Evolutionary conservation across 2,113 vertebrate species (phyloP).

Genomic region (Miniopterus natalensis): DNA sequence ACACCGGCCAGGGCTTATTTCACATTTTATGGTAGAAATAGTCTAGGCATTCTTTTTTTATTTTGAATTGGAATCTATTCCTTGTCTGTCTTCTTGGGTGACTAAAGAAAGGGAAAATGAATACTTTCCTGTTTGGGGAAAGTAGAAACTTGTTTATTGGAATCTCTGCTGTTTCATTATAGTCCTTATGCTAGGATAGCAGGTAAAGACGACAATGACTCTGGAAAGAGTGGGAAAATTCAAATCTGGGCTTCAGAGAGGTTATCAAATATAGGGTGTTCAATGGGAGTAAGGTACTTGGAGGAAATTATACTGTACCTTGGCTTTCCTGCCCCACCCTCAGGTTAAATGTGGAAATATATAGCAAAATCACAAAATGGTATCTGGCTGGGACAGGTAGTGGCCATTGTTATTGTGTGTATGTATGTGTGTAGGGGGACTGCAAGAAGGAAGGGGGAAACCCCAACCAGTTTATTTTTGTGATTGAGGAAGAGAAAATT

Average conservation of each 20-base stretch:
- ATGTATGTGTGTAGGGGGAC: not conserved
- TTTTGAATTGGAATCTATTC: not conserved
- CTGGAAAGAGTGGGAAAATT: slow-evolving; percentile 15
- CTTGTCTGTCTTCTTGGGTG: not conserved
- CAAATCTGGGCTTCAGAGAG: not conserved
- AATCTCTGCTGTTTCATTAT: not conserved
- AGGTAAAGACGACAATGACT: not conserved
- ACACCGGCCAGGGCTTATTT: not conserved
- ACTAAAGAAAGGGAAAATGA: not conserved
- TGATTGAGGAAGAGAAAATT: not conserved
- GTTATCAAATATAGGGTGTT: not conserved
- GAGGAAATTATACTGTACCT: not conserved
- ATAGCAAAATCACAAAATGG: not conserved
- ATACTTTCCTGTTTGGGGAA: not conserved
- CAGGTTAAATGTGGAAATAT: not conserved
- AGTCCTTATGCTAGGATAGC: slow-evolving; percentile 29
- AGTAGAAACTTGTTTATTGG: not conserved
- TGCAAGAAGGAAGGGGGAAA: not conserved
- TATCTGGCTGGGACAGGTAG: not conserved
- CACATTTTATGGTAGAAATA: slow-evolving; percentile 28
- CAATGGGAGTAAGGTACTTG: not conserved
- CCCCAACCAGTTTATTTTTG: not conserved
- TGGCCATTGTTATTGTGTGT: not conserved
- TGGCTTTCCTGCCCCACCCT: not conserved
- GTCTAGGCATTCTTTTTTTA: slow-evolving; percentile 16